Conservation (phyloP, 2,113 vertebrate species). For the Otolemur garnettii region DNA sequence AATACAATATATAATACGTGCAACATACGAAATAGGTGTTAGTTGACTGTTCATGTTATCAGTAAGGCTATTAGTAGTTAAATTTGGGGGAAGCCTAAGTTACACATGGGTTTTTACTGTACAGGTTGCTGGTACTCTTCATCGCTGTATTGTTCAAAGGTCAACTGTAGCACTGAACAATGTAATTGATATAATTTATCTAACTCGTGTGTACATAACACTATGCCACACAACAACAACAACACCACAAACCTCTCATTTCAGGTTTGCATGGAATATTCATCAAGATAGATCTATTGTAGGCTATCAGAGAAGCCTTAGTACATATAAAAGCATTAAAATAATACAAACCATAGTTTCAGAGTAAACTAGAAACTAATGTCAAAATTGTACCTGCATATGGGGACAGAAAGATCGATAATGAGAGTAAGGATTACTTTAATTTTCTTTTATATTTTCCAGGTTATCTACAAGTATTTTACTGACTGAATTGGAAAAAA, state of each 20-base stretch:
- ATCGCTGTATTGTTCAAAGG: background rate
- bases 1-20: background rate
- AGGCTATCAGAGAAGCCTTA: background rate
- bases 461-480: slow-evolving; percentile 37
- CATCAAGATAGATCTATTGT: background rate
- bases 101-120: background rate
- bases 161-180: background rate
- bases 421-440: no score
- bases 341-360: background rate
- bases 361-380: background rate
- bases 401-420: no score
- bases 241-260: background rate
- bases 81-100: background rate
- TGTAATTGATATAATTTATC: background rate
- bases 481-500: background rate
- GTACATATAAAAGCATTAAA: slow-evolving; percentile 2
- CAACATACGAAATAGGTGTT: background rate
- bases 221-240: background rate
- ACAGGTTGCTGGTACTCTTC: background rate
- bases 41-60: background rate
- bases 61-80: background rate
- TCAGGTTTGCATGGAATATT: background rate
- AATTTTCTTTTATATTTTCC: background rate
- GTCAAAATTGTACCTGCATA: background rate
- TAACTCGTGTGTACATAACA: background rate